A percentile compares a stretch with the other conserved stretches of the same genome.
Evolutionary conservation across 2,113 vertebrate genomes (phyloP).

Genomic region (Thunnus maccoyii): DNA sequence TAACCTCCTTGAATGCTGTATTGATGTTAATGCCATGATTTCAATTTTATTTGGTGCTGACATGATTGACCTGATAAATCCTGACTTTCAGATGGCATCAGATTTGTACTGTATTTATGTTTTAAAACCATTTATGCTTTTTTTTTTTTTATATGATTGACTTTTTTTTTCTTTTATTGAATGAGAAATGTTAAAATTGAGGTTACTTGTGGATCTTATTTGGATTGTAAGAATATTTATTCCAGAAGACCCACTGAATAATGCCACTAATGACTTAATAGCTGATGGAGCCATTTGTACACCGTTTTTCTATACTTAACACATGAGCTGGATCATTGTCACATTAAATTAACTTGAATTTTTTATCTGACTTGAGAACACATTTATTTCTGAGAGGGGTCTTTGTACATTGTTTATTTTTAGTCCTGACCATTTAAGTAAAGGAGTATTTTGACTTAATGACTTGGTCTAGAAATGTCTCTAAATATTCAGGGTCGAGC

Average conservation of each 20-base stretch:
- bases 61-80: background rate
- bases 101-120: conserved; percentile 64
- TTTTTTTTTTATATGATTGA: background rate
- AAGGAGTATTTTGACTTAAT: background rate
- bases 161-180: background rate
- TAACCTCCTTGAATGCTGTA: conserved; percentile 54
- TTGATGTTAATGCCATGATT: conserved; percentile 26
- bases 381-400: background rate
- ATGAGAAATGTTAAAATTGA: conserved; percentile 4
- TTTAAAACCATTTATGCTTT: conserved; percentile 37
- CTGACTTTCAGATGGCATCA: conserved; percentile 30
- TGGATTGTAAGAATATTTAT: conserved; percentile 55
- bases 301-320: conserved; percentile 12
- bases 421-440: too few relatives aligned
- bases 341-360: conserved; percentile 52
- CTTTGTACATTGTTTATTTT: background rate
- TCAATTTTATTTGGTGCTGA: conserved; percentile 43
- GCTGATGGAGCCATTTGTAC: conserved; percentile 55
- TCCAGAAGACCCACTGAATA: conserved; percentile 36
- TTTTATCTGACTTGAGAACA: background rate
- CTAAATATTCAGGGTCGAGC: background rate
- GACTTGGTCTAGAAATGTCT: background rate
- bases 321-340: conserved; percentile 19
- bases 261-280: conserved; percentile 55
- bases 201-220: conserved; percentile 28